Evolutionary conservation across 1,140 invertebrate species (phyloP).

Genomic region (Drosophila mojavensis): DNA sequence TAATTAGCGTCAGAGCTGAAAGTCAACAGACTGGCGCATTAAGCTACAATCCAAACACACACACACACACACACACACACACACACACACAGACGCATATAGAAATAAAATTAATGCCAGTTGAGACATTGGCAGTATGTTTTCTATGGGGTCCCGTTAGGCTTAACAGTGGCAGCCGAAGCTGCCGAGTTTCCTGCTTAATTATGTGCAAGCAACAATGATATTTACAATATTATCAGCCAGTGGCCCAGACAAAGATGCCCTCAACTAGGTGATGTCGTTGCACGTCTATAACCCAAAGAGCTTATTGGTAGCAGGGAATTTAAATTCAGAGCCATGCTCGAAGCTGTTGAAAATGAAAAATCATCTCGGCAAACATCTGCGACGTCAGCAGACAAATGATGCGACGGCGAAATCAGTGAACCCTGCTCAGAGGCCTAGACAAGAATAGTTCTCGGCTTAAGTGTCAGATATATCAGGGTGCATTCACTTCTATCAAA

Average conservation of each 20-base stretch:
- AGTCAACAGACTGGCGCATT: slow-evolving; percentile 78
- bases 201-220: slow-evolving; percentile 81
- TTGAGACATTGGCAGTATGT: slow-evolving; percentile 31
- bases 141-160: slow-evolving; percentile 63
- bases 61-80: slow-evolving; percentile 15
- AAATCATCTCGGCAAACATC: slow-evolving; percentile 44
- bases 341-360: slow-evolving; percentile 39
- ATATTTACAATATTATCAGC: slow-evolving; percentile 77
- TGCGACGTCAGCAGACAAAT: slow-evolving; percentile 69
- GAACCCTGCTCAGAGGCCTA: slow-evolving; percentile 28
- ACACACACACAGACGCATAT: slow-evolving; percentile 14
- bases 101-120: slow-evolving; percentile 59
- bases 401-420: slow-evolving; percentile 50
- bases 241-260: slow-evolving; percentile 53
- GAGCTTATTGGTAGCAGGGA: background rate
- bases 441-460: background rate
- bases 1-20: slow-evolving; percentile 78
- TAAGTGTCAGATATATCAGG: background rate
- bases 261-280: slow-evolving; percentile 30
- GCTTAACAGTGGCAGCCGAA: slow-evolving; percentile 18
- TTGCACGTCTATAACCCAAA: slow-evolving; percentile 37
- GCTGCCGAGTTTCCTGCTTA: slow-evolving; percentile 52
- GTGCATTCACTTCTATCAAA: slow-evolving; percentile 19
- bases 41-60: slow-evolving; percentile 50
- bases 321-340: slow-evolving; percentile 16